Percentiles rank a stretch among this genome's conserved stretches.
Evolutionary conservation across 2,113 vertebrate genomes (phyloP).

Genomic region (Macquaria ambigua): DNA sequence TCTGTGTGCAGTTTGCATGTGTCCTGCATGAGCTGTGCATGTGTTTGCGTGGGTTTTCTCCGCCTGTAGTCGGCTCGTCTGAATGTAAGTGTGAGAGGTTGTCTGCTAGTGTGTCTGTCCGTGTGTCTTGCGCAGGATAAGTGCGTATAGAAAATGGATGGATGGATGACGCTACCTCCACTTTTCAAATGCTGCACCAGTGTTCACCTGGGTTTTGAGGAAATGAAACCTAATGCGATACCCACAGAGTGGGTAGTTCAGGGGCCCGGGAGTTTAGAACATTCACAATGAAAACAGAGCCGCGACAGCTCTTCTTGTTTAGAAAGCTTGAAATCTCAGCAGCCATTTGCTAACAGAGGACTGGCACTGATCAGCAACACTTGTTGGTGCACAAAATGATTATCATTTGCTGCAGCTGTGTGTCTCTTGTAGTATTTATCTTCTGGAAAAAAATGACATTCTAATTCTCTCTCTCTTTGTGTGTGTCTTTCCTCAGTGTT

Average conservation of each 20-base stretch:
- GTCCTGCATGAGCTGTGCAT: background rate
- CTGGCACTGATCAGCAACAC: background rate
- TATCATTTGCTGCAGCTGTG: background rate
- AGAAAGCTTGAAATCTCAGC: background rate
- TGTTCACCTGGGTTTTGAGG: slow-evolving; percentile 15
- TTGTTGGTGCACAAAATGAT: background rate
- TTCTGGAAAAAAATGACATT: background rate
- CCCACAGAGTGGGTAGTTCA: background rate
- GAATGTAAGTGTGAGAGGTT: background rate
- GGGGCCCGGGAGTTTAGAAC: background rate
- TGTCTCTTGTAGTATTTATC: background rate
- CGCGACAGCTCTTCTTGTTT: background rate
- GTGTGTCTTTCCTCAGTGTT: slow-evolving; percentile 88
- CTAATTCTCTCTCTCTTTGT: slow-evolving; percentile 21
- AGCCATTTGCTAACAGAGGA: background rate
- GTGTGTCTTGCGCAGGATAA: background rate
- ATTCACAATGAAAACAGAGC: background rate
- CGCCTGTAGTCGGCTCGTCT: background rate
- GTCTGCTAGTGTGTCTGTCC: background rate
- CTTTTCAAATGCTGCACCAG: background rate
- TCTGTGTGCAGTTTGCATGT: background rate
- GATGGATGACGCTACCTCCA: slow-evolving; percentile 1
- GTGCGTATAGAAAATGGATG: background rate
- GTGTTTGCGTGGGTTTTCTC: background rate
- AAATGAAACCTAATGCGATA: slow-evolving; percentile 15